Conservation (phyloP, 2,113 vertebrate genomes). For the Dipodomys spectabilis region DNA sequence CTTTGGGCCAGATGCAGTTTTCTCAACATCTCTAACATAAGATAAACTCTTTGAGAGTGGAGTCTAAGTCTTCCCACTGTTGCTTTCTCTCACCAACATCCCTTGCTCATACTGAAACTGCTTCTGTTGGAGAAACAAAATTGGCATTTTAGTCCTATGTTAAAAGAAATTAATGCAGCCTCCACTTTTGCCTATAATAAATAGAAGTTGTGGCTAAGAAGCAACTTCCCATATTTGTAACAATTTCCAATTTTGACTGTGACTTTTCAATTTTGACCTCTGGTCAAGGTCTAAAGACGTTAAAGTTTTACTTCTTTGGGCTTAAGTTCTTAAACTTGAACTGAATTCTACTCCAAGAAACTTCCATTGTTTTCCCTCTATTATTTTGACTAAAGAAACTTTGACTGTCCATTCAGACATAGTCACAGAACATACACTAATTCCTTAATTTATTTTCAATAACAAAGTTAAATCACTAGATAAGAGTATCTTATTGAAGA, state of each 20-base stretch:
- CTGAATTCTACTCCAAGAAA: not conserved
- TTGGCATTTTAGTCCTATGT: slow-evolving; percentile 9
- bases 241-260: not conserved
- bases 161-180: not conserved
- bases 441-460: slow-evolving; percentile 23
- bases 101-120: not conserved
- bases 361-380: not conserved
- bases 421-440: not conserved
- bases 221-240: slow-evolving; percentile 32
- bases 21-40: not conserved
- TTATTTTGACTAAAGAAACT: slow-evolving; percentile 3
- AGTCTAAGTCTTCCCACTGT: not conserved
- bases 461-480: not conserved
- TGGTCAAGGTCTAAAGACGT: not conserved
- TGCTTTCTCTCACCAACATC: not conserved
- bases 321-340: not conserved
- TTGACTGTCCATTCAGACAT: not conserved
- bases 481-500: slow-evolving; percentile 9
- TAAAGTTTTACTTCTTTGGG: slow-evolving; percentile 23
- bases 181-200: slow-evolving; percentile 16
- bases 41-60: not conserved
- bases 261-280: slow-evolving; percentile 8
- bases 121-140: not conserved
- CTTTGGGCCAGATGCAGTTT: not conserved
- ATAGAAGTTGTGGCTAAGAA: slow-evolving; percentile 32